Base-by-base conservation (phyloP, 1,140 invertebrate genomes). In the Macrosteles quadrilineatus region DNA sequence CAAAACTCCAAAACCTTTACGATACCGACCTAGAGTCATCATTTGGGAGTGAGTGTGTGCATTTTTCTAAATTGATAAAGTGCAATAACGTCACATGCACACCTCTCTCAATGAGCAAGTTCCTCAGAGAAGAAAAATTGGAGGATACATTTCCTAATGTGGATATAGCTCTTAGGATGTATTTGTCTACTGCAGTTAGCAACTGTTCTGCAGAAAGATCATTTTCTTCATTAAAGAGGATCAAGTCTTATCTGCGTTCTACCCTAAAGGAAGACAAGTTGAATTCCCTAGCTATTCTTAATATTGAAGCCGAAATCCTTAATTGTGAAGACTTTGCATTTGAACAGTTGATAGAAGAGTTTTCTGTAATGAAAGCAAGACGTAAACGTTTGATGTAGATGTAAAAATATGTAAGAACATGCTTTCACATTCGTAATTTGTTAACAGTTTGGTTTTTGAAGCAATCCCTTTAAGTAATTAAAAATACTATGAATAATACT, bases 161-260 rank as follows among this genome's bases (percentile, higher is more conserved):
- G n/a, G n/a, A 36, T 21, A 43, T 64, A 64, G 25, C 62, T 21
- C 31, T 64, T 3, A 64, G 62, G 31, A 64, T 64, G 30, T 64
- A 36, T 43, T 43, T 64, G 25, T 36, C 14, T 64, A 31, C 40
- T 43, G 30, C 62, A 23, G 29, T 64, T 31, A 64, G 30, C 23
- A 64, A 64, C 62, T 64, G 62, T 36, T 64, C 62, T 36, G 62
- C 62, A 29, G 62, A 59, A 64, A 64, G 62, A 36, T 31, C n/a
- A 21, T 64, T 64, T 64, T 64, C 62, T 11, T 11, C 21, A 50
- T 21, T 50, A 21, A 50, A 50, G 47, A 50, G 47, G 21, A 50
- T 50, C n/a, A 21, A 36, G 31, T 30, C 12, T 14, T 64, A 64
- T 31, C 19, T 50, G 11, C 17, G 31, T 30, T 31, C 62, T 64